Percentiles rank a stretch among this genome's conserved stretches.
These are phyloP conservation scores for Hyla sarda DNA, from an alignment of 2,113 vertebrate genomes.

Conservation along the genomic window DNA sequence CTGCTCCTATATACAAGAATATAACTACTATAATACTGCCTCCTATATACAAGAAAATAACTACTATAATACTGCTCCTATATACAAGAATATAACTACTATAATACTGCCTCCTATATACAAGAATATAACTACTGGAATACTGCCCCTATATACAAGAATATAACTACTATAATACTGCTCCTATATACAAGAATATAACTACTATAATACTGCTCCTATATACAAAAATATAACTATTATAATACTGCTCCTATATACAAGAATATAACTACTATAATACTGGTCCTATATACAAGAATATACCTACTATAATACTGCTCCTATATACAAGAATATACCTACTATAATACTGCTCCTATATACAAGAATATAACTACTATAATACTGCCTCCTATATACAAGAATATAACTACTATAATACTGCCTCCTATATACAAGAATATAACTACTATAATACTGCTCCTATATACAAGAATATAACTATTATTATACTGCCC, in stretches of 20 bases:
- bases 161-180: constrained; percentile 1
- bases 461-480: not conserved
- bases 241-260: too few relatives aligned
- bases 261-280: constrained; percentile 2
- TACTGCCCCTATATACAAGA: not conserved
- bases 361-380: constrained; percentile 1
- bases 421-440: not conserved
- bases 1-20: not conserved
- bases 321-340: too few relatives aligned
- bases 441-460: not conserved
- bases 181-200: not conserved
- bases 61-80: too few relatives aligned
- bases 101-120: not conserved
- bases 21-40: not conserved
- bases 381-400: not conserved
- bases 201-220: constrained; percentile 7
- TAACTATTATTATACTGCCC: not conserved
- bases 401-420: not conserved
- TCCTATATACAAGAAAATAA: too few relatives aligned
- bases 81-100: too few relatives aligned
- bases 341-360: not conserved
- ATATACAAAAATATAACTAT: not conserved
- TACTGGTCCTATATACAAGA: not conserved
- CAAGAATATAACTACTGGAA: too few relatives aligned
- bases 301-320: too few relatives aligned